phyloP scores from a whole-genome alignment of 1,140 invertebrate species.

The Phenacoccus solenopsis region DNA sequence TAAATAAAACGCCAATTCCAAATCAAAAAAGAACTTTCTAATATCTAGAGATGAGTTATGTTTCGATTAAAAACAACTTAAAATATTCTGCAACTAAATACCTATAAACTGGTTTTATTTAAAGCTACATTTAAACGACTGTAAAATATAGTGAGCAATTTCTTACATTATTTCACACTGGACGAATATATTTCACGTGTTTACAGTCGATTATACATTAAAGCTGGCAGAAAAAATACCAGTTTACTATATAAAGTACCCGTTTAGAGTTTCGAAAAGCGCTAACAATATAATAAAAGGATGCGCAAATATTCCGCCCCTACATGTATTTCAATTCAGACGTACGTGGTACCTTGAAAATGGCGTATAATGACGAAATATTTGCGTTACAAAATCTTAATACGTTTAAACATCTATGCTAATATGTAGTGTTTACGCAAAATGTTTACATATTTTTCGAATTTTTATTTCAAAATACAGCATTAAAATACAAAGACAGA shows the following conservation, averaged over 20 bases:
- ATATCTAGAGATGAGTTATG: background rate
- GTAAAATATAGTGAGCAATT: background rate
- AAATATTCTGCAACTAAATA: background rate
- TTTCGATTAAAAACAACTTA: background rate
- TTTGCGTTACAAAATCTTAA: too few relatives aligned
- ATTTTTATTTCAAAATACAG: too few relatives aligned
- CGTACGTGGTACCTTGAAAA: too few relatives aligned
- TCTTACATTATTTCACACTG: background rate
- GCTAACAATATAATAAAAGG: background rate
- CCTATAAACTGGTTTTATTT: background rate
- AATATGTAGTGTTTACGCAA: too few relatives aligned
- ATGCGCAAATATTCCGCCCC: too few relatives aligned
- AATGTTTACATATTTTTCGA: too few relatives aligned
- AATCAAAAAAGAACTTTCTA: background rate
- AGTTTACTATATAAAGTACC: too few relatives aligned
- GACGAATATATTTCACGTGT: background rate
- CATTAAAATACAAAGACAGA: background rate
- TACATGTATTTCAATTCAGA: too few relatives aligned
- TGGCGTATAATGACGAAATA: too few relatives aligned
- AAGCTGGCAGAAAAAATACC: background rate
- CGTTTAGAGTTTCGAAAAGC: background rate
- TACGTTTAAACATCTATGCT: too few relatives aligned
- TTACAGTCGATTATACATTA: background rate
- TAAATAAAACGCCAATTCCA: background rate
- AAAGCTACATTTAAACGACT: background rate